Evolutionary conservation across 1,140 invertebrate species (phyloP).

Genomic region (Pissodes strobi): DNA sequence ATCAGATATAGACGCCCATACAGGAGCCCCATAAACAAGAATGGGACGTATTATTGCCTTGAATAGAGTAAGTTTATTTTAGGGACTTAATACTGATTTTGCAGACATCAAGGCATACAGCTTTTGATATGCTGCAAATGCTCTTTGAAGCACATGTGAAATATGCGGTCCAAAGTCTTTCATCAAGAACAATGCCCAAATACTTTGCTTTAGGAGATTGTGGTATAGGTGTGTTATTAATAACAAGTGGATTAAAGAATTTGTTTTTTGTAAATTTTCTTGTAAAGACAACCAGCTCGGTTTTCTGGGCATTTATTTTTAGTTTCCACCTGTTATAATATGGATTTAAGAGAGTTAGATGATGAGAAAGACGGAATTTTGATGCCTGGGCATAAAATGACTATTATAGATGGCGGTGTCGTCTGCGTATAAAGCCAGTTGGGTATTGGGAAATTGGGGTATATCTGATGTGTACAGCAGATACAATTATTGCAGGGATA

Average conservation of each 20-base stretch:
- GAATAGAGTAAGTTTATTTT: background rate
- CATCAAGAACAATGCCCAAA: background rate
- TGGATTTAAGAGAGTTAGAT: no score
- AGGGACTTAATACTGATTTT: background rate
- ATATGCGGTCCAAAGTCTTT: background rate
- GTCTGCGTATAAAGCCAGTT: no score
- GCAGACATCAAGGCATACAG: background rate
- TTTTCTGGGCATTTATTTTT: slow-evolving; percentile 24
- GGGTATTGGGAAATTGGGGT: slow-evolving; percentile 21
- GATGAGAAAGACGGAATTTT: background rate
- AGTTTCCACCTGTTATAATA: no score
- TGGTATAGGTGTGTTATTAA: no score
- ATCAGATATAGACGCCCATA: background rate
- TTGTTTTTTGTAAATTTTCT: slow-evolving; percentile 1
- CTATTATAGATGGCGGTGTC: slow-evolving; percentile 38
- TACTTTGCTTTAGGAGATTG: background rate
- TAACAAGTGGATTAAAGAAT: background rate
- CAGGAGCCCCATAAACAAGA: background rate
- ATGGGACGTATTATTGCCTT: background rate
- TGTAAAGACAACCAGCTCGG: slow-evolving; percentile 1
- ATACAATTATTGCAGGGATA: slow-evolving; percentile 39
- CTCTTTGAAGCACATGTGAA: background rate
- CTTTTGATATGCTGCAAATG: background rate
- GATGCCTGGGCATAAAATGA: slow-evolving; percentile 21
- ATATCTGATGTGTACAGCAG: slow-evolving; percentile 38